phyloP scores from a whole-genome alignment of 2,797 vertebrate genomes.

The Denticeps clupeoides region DNA sequence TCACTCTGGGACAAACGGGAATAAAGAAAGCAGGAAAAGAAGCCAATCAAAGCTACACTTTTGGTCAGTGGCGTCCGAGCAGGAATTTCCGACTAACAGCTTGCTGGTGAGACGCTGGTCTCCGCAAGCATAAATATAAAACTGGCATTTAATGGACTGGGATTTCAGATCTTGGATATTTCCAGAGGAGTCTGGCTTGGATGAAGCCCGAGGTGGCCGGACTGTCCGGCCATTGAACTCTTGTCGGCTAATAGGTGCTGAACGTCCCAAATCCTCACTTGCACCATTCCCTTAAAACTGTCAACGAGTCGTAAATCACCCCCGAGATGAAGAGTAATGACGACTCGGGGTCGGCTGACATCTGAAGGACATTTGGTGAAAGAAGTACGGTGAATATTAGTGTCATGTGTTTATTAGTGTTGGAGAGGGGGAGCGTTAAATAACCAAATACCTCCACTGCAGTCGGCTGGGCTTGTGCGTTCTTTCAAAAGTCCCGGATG shows the following conservation, averaged over 20 bases:
- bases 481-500: no score
- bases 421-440: conserved; percentile 36
- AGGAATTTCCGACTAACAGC: not conserved
- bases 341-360: conserved; percentile 38
- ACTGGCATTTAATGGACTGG: not conserved
- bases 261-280: conserved; percentile 53
- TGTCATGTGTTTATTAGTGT: conserved; percentile 41
- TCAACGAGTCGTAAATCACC: conserved; percentile 66
- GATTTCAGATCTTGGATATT: not conserved
- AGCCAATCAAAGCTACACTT: conserved; percentile 4
- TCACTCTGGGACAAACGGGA: not conserved
- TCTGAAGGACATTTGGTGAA: conserved; percentile 30
- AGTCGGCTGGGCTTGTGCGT: conserved; percentile 14
- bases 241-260: conserved; percentile 38
- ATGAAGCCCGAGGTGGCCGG: not conserved
- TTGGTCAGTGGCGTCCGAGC: not conserved
- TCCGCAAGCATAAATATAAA: not conserved
- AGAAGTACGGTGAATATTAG: conserved; percentile 15
- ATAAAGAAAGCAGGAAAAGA: not conserved
- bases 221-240: conserved; percentile 28
- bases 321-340: conserved; percentile 37
- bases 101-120: not conserved
- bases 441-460: conserved; percentile 38
- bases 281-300: conserved; percentile 57
- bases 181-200: not conserved